phyloP scores from a whole-genome alignment of 2,888 invertebrate genomes.

The Folsomia candida region DNA sequence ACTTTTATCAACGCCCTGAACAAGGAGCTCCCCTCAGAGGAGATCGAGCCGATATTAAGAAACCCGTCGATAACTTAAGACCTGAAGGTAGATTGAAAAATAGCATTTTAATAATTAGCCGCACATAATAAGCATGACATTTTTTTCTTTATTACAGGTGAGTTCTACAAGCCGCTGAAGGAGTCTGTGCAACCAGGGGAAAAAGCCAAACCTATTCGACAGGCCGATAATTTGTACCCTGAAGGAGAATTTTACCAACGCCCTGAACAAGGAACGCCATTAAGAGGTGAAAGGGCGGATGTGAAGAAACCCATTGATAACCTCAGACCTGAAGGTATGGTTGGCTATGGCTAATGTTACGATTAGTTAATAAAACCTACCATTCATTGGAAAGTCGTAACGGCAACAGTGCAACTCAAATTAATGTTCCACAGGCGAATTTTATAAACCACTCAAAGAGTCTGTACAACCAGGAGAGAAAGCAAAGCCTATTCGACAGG shows the following conservation, averaged over 20 bases:
- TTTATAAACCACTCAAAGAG: conserved; percentile 59
- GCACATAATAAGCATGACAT: too few relatives aligned
- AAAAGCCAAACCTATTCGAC: conserved; percentile 57
- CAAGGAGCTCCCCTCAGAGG: conserved; percentile 32
- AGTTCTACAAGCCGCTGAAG: conserved; percentile 52
- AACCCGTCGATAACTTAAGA: conserved; percentile 45
- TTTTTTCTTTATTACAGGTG: conserved; percentile 55
- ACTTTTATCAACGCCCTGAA: conserved; percentile 57
- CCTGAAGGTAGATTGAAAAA: conserved; percentile 34
- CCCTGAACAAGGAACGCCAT: conserved; percentile 48
- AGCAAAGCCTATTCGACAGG: conserved; percentile 53
- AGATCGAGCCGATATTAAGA: conserved; percentile 30
- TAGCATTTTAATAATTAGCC: background rate
- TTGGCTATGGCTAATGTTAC: too few relatives aligned
- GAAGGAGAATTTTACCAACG: conserved; percentile 58
- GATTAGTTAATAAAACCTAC: too few relatives aligned
- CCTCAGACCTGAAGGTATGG: conserved; percentile 56
- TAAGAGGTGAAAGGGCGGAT: conserved; percentile 63
- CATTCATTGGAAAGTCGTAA: too few relatives aligned
- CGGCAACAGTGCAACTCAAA: too few relatives aligned
- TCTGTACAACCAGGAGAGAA: conserved; percentile 57
- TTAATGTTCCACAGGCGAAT: conserved; percentile 56
- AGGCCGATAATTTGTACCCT: conserved; percentile 60
- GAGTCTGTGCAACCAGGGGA: conserved; percentile 24
- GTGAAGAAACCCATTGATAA: conserved; percentile 55